These are phyloP conservation scores for Dromococcyx pavoninus DNA, from an alignment of 2,797 vertebrate species.

Conservation along the genomic window DNA sequence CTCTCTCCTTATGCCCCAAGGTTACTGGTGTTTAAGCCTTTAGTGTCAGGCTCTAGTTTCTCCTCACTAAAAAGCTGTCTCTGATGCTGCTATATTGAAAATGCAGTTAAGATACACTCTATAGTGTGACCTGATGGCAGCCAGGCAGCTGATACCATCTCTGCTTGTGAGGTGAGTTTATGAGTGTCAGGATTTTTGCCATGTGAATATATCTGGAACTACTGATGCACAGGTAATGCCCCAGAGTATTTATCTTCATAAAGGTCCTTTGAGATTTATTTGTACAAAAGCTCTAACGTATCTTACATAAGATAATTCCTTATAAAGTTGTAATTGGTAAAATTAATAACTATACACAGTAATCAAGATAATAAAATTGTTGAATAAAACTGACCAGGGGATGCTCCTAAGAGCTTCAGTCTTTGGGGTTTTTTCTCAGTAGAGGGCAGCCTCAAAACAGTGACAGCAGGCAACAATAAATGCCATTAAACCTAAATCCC, in stretches of 20 bases:
- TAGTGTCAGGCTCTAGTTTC: background rate
- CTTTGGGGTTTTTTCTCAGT: background rate
- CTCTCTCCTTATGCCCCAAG: fast-evolving
- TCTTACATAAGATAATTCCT: background rate
- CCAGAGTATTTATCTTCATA: background rate
- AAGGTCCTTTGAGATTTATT: background rate
- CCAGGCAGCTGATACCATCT: background rate
- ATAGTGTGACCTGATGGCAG: background rate
- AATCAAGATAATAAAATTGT: background rate
- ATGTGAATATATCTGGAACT: background rate
- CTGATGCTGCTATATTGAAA: background rate
- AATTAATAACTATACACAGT: background rate
- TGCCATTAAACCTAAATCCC: background rate
- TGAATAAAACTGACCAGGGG: background rate
- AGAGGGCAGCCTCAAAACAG: background rate
- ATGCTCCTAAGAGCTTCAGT: background rate
- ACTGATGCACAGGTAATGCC: background rate
- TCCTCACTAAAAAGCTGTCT: background rate
- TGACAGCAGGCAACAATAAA: background rate
- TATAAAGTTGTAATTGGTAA: background rate
- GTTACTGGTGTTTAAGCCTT: background rate
- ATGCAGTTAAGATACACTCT: background rate
- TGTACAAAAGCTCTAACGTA: background rate
- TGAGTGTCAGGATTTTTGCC: background rate
- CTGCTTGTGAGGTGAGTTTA: background rate